A percentile compares a stretch with the other conserved stretches of the same genome.
Conservation (phyloP, 2,888 invertebrate genomes). For the Deilephila porcellus region DNA sequence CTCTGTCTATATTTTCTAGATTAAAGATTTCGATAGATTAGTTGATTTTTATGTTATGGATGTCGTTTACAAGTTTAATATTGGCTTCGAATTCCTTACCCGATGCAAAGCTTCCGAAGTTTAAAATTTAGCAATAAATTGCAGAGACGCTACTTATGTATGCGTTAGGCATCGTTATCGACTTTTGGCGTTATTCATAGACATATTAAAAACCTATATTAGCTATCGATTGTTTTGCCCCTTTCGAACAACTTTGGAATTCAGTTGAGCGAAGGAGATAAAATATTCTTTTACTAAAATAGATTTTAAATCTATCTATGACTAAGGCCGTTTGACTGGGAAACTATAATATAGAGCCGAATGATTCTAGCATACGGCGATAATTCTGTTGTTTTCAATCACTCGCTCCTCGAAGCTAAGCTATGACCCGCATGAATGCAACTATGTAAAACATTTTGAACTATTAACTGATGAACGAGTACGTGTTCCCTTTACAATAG, state of each 20-base stretch:
- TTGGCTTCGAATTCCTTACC: neutral
- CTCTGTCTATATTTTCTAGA: too few species aligned
- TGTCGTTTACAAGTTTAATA: neutral
- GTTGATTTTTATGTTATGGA: neutral
- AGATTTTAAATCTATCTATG: too few species aligned
- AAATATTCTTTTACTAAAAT: too few species aligned
- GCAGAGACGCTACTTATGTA: neutral
- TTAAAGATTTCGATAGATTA: too few species aligned
- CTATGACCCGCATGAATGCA: conserved; percentile 21
- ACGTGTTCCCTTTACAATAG: neutral
- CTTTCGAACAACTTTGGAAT: too few species aligned
- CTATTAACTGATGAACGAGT: neutral
- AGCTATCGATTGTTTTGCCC: too few species aligned
- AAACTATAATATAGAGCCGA: conserved; percentile 1
- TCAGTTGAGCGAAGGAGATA: too few species aligned
- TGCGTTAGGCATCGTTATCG: neutral
- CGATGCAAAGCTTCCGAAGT: neutral
- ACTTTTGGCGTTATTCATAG: neutral
- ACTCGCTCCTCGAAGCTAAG: conserved; percentile 10
- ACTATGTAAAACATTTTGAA: conserved; percentile 3
- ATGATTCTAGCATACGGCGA: conserved; percentile 4
- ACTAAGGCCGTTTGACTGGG: neutral
- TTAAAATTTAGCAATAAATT: neutral
- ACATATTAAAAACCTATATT: too few species aligned
- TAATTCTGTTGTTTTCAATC: conserved; percentile 16